Percentiles rank a stretch among this genome's conserved stretches.
phyloP scores from a whole-genome alignment of 2,797 vertebrate genomes.

The Paedocypris micromegethes region DNA sequence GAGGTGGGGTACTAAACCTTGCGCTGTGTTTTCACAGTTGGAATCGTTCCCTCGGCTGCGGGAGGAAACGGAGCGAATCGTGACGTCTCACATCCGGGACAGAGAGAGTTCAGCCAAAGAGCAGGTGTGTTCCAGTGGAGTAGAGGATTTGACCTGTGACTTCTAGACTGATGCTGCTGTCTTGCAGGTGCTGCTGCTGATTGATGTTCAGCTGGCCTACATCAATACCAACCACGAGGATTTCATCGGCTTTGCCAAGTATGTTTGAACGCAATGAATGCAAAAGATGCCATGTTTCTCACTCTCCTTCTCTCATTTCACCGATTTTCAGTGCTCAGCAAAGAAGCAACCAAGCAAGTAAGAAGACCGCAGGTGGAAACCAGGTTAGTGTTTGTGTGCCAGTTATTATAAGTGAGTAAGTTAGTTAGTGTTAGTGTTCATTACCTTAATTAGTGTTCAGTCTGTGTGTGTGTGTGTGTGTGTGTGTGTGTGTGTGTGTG shows the following conservation, averaged over 20 bases:
- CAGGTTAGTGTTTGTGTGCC: constrained; percentile 72
- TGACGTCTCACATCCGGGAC: constrained; percentile 86
- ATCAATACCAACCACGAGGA: constrained; percentile 98
- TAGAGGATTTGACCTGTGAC: too few species aligned
- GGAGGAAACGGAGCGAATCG: constrained; percentile 91
- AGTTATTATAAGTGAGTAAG: background rate
- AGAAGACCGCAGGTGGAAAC: constrained; percentile 87
- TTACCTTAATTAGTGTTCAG: background rate
- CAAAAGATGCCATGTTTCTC: constrained; percentile 2
- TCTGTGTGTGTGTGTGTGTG: background rate
- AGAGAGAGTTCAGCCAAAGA: constrained; percentile 89
- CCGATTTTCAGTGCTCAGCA: constrained; percentile 79
- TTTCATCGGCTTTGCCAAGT: constrained; percentile 97
- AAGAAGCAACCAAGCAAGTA: constrained; percentile 87
- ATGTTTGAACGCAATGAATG: constrained; percentile 48
- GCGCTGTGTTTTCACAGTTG: constrained; percentile 64
- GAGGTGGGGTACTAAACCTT: background rate
- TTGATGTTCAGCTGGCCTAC: constrained; percentile 92
- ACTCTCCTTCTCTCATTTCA: background rate
- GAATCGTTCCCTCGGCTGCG: constrained; percentile 84
- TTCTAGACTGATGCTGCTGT: background rate
- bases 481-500: too few species aligned
- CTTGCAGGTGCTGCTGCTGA: constrained; percentile 82
- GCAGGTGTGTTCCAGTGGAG: constrained; percentile 68
- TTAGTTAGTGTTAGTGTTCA: too few species aligned